phyloP scores from a whole-genome alignment of 2,888 invertebrate genomes.

The Eupithecia insigniata region DNA sequence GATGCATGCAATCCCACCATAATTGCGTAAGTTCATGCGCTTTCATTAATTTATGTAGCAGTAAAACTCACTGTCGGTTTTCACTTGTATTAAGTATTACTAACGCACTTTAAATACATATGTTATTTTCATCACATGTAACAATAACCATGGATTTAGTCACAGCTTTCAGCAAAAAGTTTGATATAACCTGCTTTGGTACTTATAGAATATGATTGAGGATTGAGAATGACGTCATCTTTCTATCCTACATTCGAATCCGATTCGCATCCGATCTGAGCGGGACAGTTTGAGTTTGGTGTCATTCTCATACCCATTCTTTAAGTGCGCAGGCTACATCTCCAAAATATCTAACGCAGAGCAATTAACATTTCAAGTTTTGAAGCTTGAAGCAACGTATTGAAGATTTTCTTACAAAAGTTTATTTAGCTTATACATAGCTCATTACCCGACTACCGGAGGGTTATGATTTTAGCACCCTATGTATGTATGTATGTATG shows the following conservation, averaged over 20 bases:
- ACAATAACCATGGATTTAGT: background rate
- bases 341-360: background rate
- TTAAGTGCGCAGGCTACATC: too few relatives aligned
- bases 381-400: background rate
- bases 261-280: background rate
- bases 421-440: background rate
- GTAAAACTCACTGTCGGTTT: background rate
- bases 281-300: background rate
- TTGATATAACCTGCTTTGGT: background rate
- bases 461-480: too few relatives aligned
- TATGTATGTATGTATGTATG: too few relatives aligned
- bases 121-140: background rate
- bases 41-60: background rate
- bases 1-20: slow-evolving; percentile 52
- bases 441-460: too few relatives aligned
- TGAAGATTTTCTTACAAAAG: background rate
- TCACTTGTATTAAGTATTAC: background rate
- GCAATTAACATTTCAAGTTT: background rate
- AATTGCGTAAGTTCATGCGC: slow-evolving; percentile 12
- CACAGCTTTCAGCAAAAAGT: background rate
- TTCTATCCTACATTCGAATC: background rate
- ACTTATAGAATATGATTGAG: too few relatives aligned
- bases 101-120: background rate
- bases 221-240: background rate
- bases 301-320: too few relatives aligned